Percentiles rank a stretch among this genome's conserved stretches.
Evolutionary conservation across 2,797 vertebrate species (phyloP).

Genomic region (Micrastur ruficollis): DNA sequence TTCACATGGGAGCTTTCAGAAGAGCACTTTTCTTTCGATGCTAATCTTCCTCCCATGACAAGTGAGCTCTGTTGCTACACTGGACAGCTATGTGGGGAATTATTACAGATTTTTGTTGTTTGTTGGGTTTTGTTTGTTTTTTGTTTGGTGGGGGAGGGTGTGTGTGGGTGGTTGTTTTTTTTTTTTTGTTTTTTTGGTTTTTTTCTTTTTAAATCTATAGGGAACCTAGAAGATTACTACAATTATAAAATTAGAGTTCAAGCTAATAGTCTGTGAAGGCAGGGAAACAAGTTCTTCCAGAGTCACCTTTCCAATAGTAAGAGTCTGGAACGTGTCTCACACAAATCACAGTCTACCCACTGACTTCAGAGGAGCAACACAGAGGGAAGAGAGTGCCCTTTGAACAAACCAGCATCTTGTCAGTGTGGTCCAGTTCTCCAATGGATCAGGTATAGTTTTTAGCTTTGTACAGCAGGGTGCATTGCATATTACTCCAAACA

Average conservation of each 20-base stretch:
- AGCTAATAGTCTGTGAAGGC: not conserved
- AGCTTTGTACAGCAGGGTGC: not conserved
- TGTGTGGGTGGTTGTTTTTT: not conserved
- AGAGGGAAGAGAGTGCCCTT: not conserved
- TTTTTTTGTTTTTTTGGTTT: no score
- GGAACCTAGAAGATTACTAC: not conserved
- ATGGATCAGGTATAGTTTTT: not conserved
- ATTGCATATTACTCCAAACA: not conserved
- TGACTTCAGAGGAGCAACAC: not conserved
- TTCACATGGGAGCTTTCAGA: not conserved
- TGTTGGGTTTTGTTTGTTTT: not conserved
- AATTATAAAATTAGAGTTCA: not conserved
- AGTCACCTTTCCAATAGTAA: not conserved
- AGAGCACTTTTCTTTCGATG: not conserved
- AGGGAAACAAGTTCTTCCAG: not conserved
- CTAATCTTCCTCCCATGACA: not conserved
- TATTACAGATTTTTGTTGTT: not conserved
- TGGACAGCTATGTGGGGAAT: not conserved
- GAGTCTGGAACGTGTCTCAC: not conserved
- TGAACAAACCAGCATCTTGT: not conserved
- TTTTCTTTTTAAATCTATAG: not conserved
- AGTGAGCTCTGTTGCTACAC: not conserved
- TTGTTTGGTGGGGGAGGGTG: no score
- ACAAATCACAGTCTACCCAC: not conserved
- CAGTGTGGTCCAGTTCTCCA: not conserved